Evolutionary conservation across 2,113 vertebrate species (phyloP).

Genomic region (Narcine bancroftii): DNA sequence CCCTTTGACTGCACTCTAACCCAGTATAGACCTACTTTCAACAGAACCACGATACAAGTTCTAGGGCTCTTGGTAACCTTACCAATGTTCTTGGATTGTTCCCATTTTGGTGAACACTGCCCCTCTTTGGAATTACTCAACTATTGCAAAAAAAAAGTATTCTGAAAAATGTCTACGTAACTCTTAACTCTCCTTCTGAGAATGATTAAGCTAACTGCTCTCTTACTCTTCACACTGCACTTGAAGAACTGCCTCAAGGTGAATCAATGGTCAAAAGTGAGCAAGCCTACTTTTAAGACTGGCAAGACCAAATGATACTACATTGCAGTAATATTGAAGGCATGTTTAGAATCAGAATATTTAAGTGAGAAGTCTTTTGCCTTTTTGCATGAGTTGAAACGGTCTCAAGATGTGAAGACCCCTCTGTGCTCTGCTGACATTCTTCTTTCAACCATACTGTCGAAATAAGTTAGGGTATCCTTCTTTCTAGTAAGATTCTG

Average conservation of each 20-base stretch:
- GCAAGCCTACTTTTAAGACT: too few relatives aligned
- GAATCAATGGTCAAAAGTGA: not conserved
- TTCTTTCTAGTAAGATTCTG: not conserved
- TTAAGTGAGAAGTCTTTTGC: not conserved
- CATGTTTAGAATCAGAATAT: not conserved
- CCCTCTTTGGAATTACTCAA: not conserved
- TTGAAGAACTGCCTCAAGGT: not conserved
- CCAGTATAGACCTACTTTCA: not conserved
- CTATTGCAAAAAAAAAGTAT: not conserved
- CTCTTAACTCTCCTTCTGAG: not conserved
- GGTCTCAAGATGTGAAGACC: not conserved
- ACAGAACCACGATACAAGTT: not conserved
- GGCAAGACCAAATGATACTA: too few relatives aligned
- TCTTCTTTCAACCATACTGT: not conserved
- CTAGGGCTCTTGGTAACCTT: not conserved
- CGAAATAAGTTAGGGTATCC: not conserved
- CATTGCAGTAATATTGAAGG: too few relatives aligned
- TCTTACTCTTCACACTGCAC: too few relatives aligned
- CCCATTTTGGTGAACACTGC: not conserved
- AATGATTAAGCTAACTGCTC: too few relatives aligned
- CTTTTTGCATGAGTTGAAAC: not conserved
- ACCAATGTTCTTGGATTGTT: not conserved
- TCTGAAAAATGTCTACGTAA: not conserved
- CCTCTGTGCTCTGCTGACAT: not conserved
- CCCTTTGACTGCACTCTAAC: not conserved